These are phyloP conservation scores for chimpanzee (Pan troglodytes) DNA, from an alignment of 2,113 vertebrate genomes.

Conservation along the genomic window DNA sequence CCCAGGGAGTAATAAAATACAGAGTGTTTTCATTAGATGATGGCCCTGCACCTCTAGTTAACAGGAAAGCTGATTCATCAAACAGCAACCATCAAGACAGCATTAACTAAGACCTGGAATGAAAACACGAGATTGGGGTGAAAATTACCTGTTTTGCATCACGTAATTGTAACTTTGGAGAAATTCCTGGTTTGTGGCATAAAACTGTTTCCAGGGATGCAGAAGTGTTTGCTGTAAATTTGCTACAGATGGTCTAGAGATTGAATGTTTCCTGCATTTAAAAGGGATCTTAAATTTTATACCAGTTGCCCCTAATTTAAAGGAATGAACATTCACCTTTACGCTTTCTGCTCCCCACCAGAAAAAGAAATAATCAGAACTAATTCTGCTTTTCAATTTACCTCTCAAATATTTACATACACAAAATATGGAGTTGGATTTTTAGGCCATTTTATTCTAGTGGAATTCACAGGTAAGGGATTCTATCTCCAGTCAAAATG, in stretches of 20 bases:
- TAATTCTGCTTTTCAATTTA: constrained; percentile 44
- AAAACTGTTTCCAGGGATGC: constrained; percentile 66
- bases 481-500: not conserved
- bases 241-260: constrained; percentile 70
- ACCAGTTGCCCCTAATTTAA: constrained; percentile 63
- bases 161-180: constrained; percentile 64
- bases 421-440: constrained; percentile 27
- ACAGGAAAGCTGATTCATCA: constrained; percentile 85
- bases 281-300: constrained; percentile 67
- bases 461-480: not conserved
- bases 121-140: constrained; percentile 60
- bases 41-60: constrained; percentile 83
- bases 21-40: constrained; percentile 87
- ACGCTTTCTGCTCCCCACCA: not conserved
- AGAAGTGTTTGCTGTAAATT: constrained; percentile 63
- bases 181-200: constrained; percentile 55
- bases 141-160: constrained; percentile 67
- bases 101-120: constrained; percentile 70
- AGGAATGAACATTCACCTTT: constrained; percentile 48
- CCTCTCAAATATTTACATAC: constrained; percentile 36
- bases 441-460: not conserved
- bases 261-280: constrained; percentile 64
- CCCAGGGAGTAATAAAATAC: constrained; percentile 85
- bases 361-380: constrained; percentile 34
- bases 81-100: constrained; percentile 74